Evolutionary conservation across 2,113 vertebrate species (phyloP).

Genomic region (Scytalopus superciliaris): DNA sequence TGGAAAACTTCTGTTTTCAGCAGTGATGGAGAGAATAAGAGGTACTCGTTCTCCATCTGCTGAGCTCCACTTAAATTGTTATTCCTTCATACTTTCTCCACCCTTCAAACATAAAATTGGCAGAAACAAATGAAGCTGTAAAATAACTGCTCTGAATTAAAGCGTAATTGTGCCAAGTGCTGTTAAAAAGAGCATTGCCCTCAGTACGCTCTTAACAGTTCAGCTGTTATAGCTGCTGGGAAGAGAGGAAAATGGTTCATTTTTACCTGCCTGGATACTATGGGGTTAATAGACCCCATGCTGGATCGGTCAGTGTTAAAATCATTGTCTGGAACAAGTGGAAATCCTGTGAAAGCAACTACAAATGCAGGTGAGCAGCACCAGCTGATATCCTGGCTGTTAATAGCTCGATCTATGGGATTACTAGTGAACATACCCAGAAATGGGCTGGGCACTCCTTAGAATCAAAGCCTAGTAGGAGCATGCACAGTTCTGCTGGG

Average conservation of each 20-base stretch:
- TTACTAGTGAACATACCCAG: not conserved
- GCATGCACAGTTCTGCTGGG: not conserved
- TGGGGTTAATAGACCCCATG: not conserved
- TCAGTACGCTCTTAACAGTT: not conserved
- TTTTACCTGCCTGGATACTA: not conserved
- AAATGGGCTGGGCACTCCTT: not conserved
- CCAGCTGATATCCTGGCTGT: not conserved
- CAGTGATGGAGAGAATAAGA: not conserved
- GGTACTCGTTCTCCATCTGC: conserved; percentile 38
- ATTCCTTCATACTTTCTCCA: conserved; percentile 23
- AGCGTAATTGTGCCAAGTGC: conserved; percentile 44
- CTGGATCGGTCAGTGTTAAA: not conserved
- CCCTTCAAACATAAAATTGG: conserved; percentile 40
- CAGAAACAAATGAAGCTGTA: conserved; percentile 57
- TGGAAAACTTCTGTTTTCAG: conserved; percentile 1
- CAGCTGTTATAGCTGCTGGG: not conserved
- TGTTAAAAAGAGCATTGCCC: conserved; percentile 48
- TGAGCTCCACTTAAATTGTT: conserved; percentile 29
- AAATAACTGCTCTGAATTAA: conserved; percentile 57
- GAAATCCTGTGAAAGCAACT: not conserved
- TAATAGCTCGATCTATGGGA: not conserved
- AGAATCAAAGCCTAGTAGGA: not conserved
- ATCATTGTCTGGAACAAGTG: not conserved
- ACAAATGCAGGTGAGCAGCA: not conserved
- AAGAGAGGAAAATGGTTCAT: not conserved